phyloP scores from a whole-genome alignment of 2,113 vertebrate species.

The Passer montanus region DNA sequence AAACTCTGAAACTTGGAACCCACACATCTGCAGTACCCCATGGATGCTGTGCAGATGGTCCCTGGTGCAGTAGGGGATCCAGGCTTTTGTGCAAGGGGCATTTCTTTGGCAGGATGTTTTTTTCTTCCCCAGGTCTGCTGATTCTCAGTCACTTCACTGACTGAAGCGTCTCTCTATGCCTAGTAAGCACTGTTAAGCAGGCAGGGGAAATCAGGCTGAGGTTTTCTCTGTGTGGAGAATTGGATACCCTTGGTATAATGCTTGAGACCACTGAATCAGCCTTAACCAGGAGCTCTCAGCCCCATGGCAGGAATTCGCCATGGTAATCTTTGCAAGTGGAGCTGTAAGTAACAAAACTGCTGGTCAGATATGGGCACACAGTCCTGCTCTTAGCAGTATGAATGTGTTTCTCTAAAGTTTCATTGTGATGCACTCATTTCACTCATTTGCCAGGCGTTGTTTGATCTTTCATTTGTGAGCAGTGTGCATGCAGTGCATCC shows the following conservation, averaged over 20 bases:
- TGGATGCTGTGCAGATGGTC: not conserved
- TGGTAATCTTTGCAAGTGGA: not conserved
- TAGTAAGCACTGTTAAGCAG: not conserved
- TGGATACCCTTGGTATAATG: not conserved
- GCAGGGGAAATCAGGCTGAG: not conserved
- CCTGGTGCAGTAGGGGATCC: not conserved
- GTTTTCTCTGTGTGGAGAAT: not conserved
- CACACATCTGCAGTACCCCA: not conserved
- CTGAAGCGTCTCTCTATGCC: not conserved
- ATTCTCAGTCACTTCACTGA: not conserved
- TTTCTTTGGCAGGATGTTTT: not conserved
- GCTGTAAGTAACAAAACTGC: not conserved
- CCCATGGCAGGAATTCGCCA: fast-evolving
- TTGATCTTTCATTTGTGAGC: not conserved
- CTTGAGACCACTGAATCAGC: not conserved
- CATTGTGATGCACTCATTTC: not conserved
- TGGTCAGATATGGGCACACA: not conserved
- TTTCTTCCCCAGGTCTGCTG: not conserved
- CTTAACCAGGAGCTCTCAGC: not conserved
- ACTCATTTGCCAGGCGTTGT: not conserved
- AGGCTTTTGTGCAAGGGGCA: not conserved
- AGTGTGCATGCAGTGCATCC: not conserved
- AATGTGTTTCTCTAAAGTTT: not conserved
- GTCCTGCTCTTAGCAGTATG: not conserved
- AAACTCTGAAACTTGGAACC: not conserved